Evolutionary conservation across 2,113 vertebrate genomes (phyloP).

Genomic region (Aspiorhynchus laticeps): DNA sequence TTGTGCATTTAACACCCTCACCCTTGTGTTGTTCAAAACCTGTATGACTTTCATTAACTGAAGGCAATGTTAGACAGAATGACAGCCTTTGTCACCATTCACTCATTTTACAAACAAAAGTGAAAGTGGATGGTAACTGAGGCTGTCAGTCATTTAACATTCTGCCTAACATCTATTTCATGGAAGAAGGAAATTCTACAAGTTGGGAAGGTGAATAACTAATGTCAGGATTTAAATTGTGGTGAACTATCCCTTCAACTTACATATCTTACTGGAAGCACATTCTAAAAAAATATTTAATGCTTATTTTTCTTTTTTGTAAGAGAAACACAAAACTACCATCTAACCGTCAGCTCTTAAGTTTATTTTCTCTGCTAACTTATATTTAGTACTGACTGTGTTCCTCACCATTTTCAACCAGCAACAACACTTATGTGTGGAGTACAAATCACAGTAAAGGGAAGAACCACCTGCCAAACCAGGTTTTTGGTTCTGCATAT

Average conservation of each 20-base stretch:
- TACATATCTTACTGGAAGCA: neutral
- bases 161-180: neutral
- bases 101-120: neutral
- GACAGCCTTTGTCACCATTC: neutral
- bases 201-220: neutral
- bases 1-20: neutral
- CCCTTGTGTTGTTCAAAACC: neutral
- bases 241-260: neutral
- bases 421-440: neutral
- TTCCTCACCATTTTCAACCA: neutral
- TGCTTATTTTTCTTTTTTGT: neutral
- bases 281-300: neutral
- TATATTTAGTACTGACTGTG: neutral
- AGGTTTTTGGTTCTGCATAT: neutral
- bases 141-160: neutral
- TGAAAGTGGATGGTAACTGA: neutral
- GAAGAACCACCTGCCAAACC: slow-evolving; percentile 19
- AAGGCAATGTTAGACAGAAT: neutral
- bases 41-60: neutral
- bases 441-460: neutral
- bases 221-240: neutral
- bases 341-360: too few relatives aligned
- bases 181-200: neutral
- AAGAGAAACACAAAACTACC: neutral
- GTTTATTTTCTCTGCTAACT: neutral